Conservation (phyloP, 2,113 vertebrate genomes). For the Aegithalos caudatus region DNA sequence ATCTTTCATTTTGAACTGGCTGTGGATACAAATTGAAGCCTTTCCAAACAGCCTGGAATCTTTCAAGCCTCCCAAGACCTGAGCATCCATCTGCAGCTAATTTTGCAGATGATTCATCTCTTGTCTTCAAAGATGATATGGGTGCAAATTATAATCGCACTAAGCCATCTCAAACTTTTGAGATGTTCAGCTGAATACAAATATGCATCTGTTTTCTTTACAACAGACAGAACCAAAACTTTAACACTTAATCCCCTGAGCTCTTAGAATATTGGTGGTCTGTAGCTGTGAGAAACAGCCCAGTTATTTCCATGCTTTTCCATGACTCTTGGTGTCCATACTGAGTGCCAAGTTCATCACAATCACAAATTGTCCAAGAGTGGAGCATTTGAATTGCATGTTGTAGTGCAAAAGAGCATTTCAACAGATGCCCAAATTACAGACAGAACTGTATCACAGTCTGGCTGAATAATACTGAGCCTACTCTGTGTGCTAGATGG, state of each 20-base stretch:
- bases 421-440: not conserved
- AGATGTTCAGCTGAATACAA: not conserved
- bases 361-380: not conserved
- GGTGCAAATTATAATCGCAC: not conserved
- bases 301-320: not conserved
- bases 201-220: not conserved
- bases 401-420: not conserved
- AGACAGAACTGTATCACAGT: not conserved
- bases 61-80: slow-evolving; percentile 31
- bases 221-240: not conserved
- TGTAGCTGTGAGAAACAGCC: not conserved
- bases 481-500: not conserved
- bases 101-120: slow-evolving; percentile 39
- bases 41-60: not conserved
- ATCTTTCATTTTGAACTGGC: slow-evolving; percentile 33
- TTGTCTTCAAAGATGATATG: slow-evolving; percentile 18
- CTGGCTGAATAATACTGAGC: not conserved
- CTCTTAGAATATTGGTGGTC: not conserved
- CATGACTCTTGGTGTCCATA: not conserved
- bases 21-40: slow-evolving; percentile 13
- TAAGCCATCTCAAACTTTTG: not conserved
- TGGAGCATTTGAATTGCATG: not conserved
- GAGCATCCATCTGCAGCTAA: slow-evolving; percentile 21
- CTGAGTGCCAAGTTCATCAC: not conserved
- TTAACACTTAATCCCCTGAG: not conserved